Evolutionary conservation across 2,113 vertebrate species (phyloP).

Genomic region (Prietella phreatophila): DNA sequence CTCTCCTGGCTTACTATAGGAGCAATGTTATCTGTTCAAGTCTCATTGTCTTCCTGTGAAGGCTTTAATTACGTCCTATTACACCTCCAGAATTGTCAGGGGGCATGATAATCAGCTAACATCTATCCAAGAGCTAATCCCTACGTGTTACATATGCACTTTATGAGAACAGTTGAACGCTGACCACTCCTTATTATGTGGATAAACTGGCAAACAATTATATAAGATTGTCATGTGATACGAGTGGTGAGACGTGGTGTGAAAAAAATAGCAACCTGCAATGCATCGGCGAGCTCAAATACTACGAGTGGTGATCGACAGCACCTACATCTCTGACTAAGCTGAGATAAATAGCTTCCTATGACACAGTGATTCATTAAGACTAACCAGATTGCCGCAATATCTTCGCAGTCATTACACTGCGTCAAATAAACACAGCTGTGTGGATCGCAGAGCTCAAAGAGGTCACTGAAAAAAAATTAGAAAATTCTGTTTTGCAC

Average conservation of each 20-base stretch:
- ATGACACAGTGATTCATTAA: neutral
- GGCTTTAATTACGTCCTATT: neutral
- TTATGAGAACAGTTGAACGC: neutral
- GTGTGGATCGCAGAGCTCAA: neutral
- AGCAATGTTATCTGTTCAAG: neutral
- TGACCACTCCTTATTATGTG: neutral
- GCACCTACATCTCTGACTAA: constrained; percentile 13
- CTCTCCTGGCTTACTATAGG: neutral
- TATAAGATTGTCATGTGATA: neutral
- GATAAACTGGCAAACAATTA: neutral
- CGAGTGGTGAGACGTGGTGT: neutral
- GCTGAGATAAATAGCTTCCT: constrained; percentile 31
- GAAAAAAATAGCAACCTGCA: neutral
- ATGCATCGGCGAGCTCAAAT: neutral
- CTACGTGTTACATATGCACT: neutral
- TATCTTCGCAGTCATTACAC: constrained; percentile 19
- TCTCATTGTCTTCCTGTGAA: neutral
- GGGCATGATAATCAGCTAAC: neutral
- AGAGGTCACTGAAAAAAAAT: neutral
- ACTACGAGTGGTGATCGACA: neutral
- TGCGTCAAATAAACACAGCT: constrained; percentile 35
- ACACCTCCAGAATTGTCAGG: neutral
- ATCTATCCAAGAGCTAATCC: neutral
- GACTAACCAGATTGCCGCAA: constrained; percentile 26
- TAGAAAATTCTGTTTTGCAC: neutral